Conservation (phyloP, 2,888 invertebrate genomes). For the Catocala fraxini region DNA sequence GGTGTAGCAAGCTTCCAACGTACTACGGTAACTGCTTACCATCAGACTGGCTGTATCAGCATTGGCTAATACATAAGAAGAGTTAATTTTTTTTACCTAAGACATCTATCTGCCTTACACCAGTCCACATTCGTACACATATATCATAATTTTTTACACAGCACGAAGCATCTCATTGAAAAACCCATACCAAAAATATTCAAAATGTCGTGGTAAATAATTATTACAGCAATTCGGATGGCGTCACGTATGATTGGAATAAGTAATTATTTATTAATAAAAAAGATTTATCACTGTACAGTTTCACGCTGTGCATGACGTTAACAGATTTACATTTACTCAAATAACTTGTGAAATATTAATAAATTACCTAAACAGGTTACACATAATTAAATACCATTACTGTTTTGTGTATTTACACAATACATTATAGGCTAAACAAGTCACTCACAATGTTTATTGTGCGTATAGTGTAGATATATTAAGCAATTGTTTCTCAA, state of each 20-base stretch:
- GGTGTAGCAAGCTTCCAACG: too few species aligned
- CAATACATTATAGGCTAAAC: constrained; percentile 4
- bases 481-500: neutral
- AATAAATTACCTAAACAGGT: constrained; percentile 33
- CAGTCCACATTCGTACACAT: too few species aligned
- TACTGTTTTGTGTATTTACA: constrained; percentile 29
- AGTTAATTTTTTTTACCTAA: too few species aligned
- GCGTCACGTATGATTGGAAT: neutral
- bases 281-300: constrained; percentile 32
- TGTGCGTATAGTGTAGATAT: neutral
- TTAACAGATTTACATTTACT: constrained; percentile 34
- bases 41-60: too few species aligned
- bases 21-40: too few species aligned
- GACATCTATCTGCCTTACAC: too few species aligned
- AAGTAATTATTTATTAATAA: constrained; percentile 1
- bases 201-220: neutral
- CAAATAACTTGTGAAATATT: constrained; percentile 31
- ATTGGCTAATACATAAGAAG: too few species aligned
- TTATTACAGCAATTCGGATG: constrained; percentile 1
- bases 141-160: too few species aligned
- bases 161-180: too few species aligned
- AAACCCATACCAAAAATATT: neutral
- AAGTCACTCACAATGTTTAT: neutral
- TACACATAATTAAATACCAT: constrained; percentile 22
- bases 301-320: constrained; percentile 44